Evolutionary conservation across 2,888 invertebrate species (phyloP).

Genomic region (Drosophila longiperda): DNA sequence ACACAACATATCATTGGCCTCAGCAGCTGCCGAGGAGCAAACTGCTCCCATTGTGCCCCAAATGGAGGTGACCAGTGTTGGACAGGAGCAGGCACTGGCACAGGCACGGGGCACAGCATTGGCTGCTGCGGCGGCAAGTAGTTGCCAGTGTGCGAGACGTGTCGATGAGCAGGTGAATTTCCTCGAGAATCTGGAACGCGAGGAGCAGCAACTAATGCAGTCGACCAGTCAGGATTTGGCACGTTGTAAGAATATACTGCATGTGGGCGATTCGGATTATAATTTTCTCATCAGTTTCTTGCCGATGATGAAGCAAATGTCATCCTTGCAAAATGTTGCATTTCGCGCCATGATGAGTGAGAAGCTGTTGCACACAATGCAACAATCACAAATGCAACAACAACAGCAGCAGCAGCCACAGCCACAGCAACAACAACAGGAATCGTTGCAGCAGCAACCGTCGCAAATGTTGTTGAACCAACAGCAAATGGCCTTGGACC

Average conservation of each 20-base stretch:
- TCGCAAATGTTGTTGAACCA: conserved; percentile 77
- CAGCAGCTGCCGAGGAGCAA: conserved; percentile 69
- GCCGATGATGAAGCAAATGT: conserved; percentile 82
- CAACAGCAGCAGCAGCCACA: conserved; percentile 23
- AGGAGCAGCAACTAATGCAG: conserved; percentile 80
- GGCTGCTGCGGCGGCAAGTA: conserved; percentile 58
- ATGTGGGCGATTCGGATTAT: conserved; percentile 81
- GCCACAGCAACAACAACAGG: conserved; percentile 1
- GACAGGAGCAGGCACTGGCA: not conserved
- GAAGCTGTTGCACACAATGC: conserved; percentile 74
- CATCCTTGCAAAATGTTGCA: conserved; percentile 74
- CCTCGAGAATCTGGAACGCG: conserved; percentile 71
- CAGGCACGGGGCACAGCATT: conserved; percentile 35
- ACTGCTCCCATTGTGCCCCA: not conserved
- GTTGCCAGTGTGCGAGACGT: conserved; percentile 74
- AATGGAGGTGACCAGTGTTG: not conserved
- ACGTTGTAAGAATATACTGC: conserved; percentile 69
- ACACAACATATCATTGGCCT: conserved; percentile 68
- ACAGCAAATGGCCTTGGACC: conserved; percentile 77
- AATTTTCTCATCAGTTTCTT: conserved; percentile 81
- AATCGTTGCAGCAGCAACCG: conserved; percentile 35
- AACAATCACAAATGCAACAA: conserved; percentile 48
- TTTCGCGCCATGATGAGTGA: conserved; percentile 82
- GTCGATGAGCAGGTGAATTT: conserved; percentile 79
- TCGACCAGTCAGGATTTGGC: conserved; percentile 78